Conservation (phyloP, 2,888 invertebrate species). For the Punctoribates punctum region DNA sequence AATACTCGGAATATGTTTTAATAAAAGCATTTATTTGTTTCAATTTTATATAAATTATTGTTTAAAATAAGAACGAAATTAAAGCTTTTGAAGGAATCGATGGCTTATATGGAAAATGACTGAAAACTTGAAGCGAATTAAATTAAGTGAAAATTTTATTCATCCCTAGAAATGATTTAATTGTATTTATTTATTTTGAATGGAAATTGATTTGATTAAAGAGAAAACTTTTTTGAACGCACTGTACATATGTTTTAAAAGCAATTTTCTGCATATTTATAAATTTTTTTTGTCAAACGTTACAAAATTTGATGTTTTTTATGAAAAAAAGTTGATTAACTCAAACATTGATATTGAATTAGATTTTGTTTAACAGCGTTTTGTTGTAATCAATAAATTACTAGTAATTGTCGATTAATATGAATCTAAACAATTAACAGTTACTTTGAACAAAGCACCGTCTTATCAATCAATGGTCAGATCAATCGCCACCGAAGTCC, state of each 20-base stretch:
- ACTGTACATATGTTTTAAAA: conserved; percentile 30
- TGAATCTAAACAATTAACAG: conserved; percentile 22
- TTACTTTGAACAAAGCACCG: conserved; percentile 35
- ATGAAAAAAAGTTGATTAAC: conserved; percentile 26
- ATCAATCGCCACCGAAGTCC: no score
- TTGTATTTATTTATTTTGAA: neutral
- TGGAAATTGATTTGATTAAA: neutral
- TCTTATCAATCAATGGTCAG: neutral
- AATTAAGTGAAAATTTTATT: conserved; percentile 21
- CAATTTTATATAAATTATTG: no score
- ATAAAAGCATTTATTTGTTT: no score
- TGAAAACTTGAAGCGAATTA: no score
- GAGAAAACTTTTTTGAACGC: conserved; percentile 29
- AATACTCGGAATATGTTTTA: no score
- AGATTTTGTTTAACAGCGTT: conserved; percentile 26
- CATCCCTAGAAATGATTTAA: conserved; percentile 12
- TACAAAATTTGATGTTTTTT: conserved; percentile 16
- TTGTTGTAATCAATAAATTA: conserved; percentile 26
- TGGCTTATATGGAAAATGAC: no score
- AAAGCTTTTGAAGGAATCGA: no score
- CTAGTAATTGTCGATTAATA: conserved; percentile 8
- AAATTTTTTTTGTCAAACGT: conserved; percentile 27
- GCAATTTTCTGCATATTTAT: conserved; percentile 13
- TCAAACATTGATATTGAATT: conserved; percentile 26
- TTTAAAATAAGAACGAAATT: no score